These are phyloP conservation scores for Drosophila tanythrix DNA, from an alignment of 2,888 invertebrate genomes.

Conservation along the genomic window DNA sequence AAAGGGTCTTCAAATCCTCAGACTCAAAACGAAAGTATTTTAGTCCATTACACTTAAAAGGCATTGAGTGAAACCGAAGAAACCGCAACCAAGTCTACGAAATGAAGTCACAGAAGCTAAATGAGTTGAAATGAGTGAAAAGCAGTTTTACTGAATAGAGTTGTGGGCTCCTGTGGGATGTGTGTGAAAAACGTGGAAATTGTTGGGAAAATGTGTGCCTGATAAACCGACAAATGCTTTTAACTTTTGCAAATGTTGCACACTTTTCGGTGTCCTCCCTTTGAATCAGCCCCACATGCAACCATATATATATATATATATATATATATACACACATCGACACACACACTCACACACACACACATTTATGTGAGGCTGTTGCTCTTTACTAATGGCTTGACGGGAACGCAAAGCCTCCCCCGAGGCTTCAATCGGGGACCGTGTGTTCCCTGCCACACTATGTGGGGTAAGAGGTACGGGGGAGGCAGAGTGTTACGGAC, in stretches of 20 bases:
- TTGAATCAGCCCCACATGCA: constrained; percentile 12
- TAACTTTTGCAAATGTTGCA: constrained; percentile 69
- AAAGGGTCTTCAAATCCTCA: not conserved
- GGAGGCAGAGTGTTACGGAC: constrained; percentile 19
- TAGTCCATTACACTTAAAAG: constrained; percentile 13
- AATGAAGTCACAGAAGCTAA: constrained; percentile 41
- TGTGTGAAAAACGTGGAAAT: not conserved
- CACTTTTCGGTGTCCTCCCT: constrained; percentile 56
- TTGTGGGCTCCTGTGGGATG: constrained; percentile 13
- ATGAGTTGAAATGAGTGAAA: constrained; percentile 47
- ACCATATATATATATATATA: constrained; percentile 6
- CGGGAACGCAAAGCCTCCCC: constrained; percentile 45
- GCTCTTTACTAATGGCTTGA: constrained; percentile 70
- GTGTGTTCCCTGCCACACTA: constrained; percentile 1
- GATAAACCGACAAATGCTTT: constrained; percentile 70
- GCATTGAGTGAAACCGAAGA: constrained; percentile 9
- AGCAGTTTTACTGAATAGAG: constrained; percentile 39
- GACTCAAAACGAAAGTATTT: not conserved
- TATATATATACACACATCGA: not conserved
- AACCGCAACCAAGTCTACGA: constrained; percentile 36
- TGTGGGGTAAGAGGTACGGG: not conserved
- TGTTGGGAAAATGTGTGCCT: constrained; percentile 15
- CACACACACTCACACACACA: constrained; percentile 2
- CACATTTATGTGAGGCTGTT: constrained; percentile 56
- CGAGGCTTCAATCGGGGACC: constrained; percentile 26